Evolutionary conservation across 2,797 vertebrate species (phyloP), one percentile per base, ranked within the genome.

Genomic region (Gadopsis bispinosus): DNA sequence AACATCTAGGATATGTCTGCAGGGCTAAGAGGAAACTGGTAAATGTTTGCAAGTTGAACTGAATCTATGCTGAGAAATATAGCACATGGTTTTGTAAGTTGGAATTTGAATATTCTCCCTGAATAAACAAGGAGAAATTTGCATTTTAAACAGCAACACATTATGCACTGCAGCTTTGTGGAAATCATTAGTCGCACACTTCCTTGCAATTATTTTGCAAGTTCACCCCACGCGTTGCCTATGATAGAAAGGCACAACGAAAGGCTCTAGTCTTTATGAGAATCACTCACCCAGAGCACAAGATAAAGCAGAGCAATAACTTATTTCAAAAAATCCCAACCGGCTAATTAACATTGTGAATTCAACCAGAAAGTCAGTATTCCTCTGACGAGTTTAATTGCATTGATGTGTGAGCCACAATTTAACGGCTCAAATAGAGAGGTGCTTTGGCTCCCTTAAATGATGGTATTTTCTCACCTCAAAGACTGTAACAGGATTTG

Each of bases 291-390:
- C 90, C 77, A 94, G 83, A 93, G 91, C 89, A 60, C 86, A 81
- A 91, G 94, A 95, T 90, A 94, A 92, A 80, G 61, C 72, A 19
- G 63, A 86, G 91, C 87, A 94, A 91, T 93, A 92, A 93, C 94
- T 93, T 89, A 87, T 93, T 88, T 91, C 62, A 88, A 94, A 92
- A 93, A 95, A 91, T 81, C 78, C 88, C 76, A 92, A 93, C 92
- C 85, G 87, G 76, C 87, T 95, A 93, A 96, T 95, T 93, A 96
- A 96, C 89, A 90, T 77, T 91, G 94, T 95, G 95, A 96, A 95
- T 94, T 93, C 91, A 93, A 96, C 84, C 94, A 94, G 93, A 93
- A 96, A 94, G 47, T 85, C 91, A 73, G 88, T 86, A 82, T 88
- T 94, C 93, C 92, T 87, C 89, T 75, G 90, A 91, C 78, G 77